A percentile compares a stretch with the other conserved stretches of the same genome.
These are phyloP conservation scores for Pavo muticus DNA, from an alignment of 2,113 vertebrate genomes.

Conservation along the genomic window DNA sequence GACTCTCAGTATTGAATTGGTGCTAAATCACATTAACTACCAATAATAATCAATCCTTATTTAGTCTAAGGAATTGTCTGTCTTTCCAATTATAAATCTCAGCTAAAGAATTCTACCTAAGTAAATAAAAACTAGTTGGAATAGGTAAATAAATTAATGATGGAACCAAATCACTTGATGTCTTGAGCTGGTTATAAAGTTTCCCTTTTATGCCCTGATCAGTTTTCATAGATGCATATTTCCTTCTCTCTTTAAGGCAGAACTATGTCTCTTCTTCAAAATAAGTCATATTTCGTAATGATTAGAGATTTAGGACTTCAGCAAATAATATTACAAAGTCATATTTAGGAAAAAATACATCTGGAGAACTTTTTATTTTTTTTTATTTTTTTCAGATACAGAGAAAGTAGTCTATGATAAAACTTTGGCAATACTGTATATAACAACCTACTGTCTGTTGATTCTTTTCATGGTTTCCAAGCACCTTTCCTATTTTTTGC, in stretches of 20 bases:
- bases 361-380: not conserved
- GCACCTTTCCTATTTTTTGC: not conserved
- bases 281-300: not conserved
- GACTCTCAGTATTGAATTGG: conserved; percentile 8
- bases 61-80: not conserved
- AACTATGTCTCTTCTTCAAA: not conserved
- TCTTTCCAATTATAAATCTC: conserved; percentile 24
- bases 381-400: not conserved
- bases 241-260: not conserved
- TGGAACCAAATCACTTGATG: not conserved
- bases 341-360: not conserved
- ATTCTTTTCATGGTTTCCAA: not conserved
- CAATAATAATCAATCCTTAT: conserved; percentile 58
- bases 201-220: not conserved
- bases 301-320: not conserved
- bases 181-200: not conserved
- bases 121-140: conserved; percentile 18
- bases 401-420: not conserved
- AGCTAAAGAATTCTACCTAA: conserved; percentile 4
- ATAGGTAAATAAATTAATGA: conserved; percentile 23
- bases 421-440: not conserved
- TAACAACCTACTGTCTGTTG: not conserved
- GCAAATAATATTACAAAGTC: not conserved
- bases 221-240: not conserved
- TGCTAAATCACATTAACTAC: conserved; percentile 49